Percentiles rank a stretch among this genome's conserved stretches.
phyloP scores from a whole-genome alignment of 2,797 vertebrate genomes.

The Delichon dasypus region DNA sequence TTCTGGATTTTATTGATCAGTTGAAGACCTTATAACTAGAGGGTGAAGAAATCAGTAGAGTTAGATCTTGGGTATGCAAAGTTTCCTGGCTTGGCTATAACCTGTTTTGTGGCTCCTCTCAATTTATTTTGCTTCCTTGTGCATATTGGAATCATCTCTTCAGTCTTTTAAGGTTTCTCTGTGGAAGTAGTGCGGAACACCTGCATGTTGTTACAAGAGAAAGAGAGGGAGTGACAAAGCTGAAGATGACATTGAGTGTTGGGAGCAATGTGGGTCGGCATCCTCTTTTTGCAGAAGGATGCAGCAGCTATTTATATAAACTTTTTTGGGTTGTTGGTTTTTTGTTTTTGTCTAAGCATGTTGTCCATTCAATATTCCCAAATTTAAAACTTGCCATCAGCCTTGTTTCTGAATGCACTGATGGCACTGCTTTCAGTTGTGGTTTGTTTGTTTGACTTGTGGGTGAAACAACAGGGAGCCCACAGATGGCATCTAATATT shows the following conservation, averaged over 20 bases:
- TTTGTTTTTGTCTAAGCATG: accelerated
- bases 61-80: not conserved
- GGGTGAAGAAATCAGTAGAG: not conserved
- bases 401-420: not conserved
- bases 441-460: conserved; percentile 56
- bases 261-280: not conserved
- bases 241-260: not conserved
- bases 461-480: conserved; percentile 37
- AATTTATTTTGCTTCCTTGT: not conserved
- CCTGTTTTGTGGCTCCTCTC: not conserved
- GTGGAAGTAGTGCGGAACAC: not conserved
- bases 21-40: not conserved
- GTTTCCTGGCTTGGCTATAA: not conserved
- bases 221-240: not conserved
- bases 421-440: conserved; percentile 15
- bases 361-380: not conserved
- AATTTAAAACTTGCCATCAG: not conserved
- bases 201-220: not conserved
- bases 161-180: not conserved
- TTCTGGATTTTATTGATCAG: not conserved
- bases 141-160: not conserved
- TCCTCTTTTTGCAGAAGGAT: not conserved
- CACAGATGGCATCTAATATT: conserved; percentile 49
- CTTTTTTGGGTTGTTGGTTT: accelerated
- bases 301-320: not conserved